A percentile compares a stretch with the other conserved stretches of the same genome.
Conservation (phyloP, 2,113 vertebrate species). For the Pachyramphus minor region DNA sequence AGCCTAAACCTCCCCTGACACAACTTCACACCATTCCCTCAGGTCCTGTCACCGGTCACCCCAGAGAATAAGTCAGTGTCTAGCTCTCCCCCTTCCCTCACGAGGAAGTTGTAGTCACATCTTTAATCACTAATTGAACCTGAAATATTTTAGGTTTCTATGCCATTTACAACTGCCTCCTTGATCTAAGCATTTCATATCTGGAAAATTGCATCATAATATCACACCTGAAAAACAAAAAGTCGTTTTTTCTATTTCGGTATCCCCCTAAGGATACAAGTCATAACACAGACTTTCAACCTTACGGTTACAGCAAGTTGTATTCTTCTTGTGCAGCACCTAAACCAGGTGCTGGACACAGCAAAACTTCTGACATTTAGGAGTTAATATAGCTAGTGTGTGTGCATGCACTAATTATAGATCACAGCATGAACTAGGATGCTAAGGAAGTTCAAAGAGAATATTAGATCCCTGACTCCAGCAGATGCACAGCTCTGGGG, state of each 20-base stretch:
- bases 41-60: background rate
- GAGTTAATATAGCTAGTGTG: slow-evolving; percentile 48
- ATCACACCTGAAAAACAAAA: background rate
- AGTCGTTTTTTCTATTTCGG: background rate
- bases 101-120: background rate
- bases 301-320: background rate
- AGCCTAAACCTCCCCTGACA: background rate
- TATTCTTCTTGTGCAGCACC: background rate
- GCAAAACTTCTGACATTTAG: slow-evolving; percentile 21
- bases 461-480: slow-evolving; percentile 64
- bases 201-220: background rate
- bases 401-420: slow-evolving; percentile 60
- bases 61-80: background rate
- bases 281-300: background rate
- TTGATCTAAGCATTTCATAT: background rate
- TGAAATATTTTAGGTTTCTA: background rate
- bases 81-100: background rate
- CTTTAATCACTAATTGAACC: background rate
- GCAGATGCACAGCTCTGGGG: slow-evolving; percentile 66
- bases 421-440: slow-evolving; percentile 66
- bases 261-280: background rate
- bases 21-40: background rate
- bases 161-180: background rate
- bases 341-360: background rate
- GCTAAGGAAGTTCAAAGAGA: slow-evolving; percentile 69